Base-by-base conservation (phyloP, 2,113 vertebrate genomes). In the Nothobranchius kuhntae region DNA sequence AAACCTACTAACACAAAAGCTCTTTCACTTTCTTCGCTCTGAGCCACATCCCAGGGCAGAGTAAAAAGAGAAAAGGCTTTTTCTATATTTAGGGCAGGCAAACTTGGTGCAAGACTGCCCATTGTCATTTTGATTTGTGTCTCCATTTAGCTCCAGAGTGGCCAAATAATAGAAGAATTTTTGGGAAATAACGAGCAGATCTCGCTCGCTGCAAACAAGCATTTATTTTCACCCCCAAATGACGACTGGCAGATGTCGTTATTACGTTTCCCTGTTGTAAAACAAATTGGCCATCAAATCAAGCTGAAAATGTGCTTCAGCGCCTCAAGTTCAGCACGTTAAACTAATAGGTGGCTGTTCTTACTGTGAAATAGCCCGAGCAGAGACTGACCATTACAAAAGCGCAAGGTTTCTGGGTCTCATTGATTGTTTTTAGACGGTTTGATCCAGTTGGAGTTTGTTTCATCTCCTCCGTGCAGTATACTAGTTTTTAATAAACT, bases 111-210 rank as follows among this genome's bases (percentile, higher is more conserved):
- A 56, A 53, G 17, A 53, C 61, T 57, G 57, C 48, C 26, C 3
- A 21, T 48, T 66, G 78, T 78, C 76, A 51, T 63, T 58, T 62
- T 61, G 62, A 64, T 70, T 58, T 61, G 9, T 62, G 60, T 78
- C 70, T 77, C 67, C 62, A 68, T 71, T 57, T 64, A 61, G 36
- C 57, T 70, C 53, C 65, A 3, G 24, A 69, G 63, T 67, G 69
- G 72, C 60, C 69, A 78, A 71, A 76, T 71, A 69, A 73, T 63
- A 14, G 68, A 47, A 44, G 46, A 51, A 53, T 71, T 85, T 51
- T 51, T 84, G 13, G 15, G 51, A 62, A 75, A 75, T 83, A 85
- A 89, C 80, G 66, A 82, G 42, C 57, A 51, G 45, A 53, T 73
- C 51, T 79, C 10, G 42, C 77, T 71, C 36, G 35, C 44, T 48